Evolutionary conservation across 1,140 invertebrate genomes (phyloP).

Genomic region (Brachionus rubens): DNA sequence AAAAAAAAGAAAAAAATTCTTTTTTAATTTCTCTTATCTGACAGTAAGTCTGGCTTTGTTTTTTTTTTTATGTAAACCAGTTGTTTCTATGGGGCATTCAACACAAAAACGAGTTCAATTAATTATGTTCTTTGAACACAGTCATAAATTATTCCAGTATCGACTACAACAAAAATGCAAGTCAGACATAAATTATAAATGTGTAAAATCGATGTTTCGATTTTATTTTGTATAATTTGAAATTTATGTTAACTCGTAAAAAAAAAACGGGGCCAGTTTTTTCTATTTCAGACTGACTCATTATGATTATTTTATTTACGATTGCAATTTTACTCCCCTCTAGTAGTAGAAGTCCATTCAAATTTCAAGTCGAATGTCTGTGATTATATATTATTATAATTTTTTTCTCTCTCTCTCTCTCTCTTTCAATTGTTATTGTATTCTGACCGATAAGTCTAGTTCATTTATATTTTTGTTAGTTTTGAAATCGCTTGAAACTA

Average conservation of each 20-base stretch:
- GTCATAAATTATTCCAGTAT: neutral
- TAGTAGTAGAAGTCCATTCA: slow-evolving; percentile 27
- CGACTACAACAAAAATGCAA: neutral
- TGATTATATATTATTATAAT: slow-evolving; percentile 43
- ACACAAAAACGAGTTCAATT: too few species aligned
- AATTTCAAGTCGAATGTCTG: slow-evolving; percentile 18
- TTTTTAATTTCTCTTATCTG: too few species aligned
- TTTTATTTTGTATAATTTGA: slow-evolving; percentile 25
- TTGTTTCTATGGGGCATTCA: too few species aligned
- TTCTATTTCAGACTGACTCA: neutral
- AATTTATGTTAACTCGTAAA: neutral
- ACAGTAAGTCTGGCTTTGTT: too few species aligned
- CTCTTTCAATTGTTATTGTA: slow-evolving; percentile 24
- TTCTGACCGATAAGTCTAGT: slow-evolving; percentile 42
- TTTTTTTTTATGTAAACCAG: too few species aligned
- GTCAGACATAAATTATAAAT: slow-evolving; percentile 9
- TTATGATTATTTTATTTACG: slow-evolving; percentile 22
- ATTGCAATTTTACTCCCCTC: slow-evolving; percentile 13
- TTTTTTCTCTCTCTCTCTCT: neutral
- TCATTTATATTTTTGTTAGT: slow-evolving; percentile 22
- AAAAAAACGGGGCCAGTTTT: slow-evolving; percentile 15
- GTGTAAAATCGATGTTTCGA: slow-evolving; percentile 21
- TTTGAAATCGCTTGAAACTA: slow-evolving; percentile 35
- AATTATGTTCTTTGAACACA: neutral
- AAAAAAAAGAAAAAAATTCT: too few species aligned